Conservation (phyloP, 2,888 invertebrate species). For the Temnothorax rugatulus region DNA sequence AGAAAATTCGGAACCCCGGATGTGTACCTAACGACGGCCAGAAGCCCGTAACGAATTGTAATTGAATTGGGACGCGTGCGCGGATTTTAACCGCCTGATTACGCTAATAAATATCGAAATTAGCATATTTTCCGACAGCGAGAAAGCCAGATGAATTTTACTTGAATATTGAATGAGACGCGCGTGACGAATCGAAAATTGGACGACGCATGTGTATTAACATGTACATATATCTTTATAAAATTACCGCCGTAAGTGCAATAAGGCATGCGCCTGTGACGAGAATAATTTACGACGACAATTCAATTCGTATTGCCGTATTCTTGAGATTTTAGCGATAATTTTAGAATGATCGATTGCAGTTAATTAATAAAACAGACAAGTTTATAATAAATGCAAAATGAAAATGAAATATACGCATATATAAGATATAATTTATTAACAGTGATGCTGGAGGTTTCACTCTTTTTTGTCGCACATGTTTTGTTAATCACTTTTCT, state of each 20-base stretch:
- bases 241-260: not conserved
- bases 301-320: not conserved
- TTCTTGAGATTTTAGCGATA: not conserved
- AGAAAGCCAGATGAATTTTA: not conserved
- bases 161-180: not conserved
- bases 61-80: slow-evolving; percentile 49
- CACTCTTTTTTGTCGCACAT: not conserved
- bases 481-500: not conserved
- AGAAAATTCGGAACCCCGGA: not conserved
- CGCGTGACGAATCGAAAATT: slow-evolving; percentile 8
- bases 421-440: not conserved
- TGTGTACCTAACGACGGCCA: not conserved
- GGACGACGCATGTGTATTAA: not conserved
- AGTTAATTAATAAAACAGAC: not conserved
- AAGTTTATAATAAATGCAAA: not conserved
- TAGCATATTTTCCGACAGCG: slow-evolving; percentile 11
- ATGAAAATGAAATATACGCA: not conserved
- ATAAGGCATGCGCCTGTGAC: not conserved
- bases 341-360: not conserved
- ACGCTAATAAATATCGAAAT: slow-evolving; percentile 31
- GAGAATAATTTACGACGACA: not conserved
- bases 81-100: slow-evolving; percentile 13
- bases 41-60: slow-evolving; percentile 44
- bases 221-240: not conserved
- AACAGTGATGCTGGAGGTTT: not conserved